A percentile compares a stretch with the other conserved stretches of the same genome.
phyloP scores from a whole-genome alignment of 2,113 vertebrate genomes.

The Odocoileus virginianus region DNA sequence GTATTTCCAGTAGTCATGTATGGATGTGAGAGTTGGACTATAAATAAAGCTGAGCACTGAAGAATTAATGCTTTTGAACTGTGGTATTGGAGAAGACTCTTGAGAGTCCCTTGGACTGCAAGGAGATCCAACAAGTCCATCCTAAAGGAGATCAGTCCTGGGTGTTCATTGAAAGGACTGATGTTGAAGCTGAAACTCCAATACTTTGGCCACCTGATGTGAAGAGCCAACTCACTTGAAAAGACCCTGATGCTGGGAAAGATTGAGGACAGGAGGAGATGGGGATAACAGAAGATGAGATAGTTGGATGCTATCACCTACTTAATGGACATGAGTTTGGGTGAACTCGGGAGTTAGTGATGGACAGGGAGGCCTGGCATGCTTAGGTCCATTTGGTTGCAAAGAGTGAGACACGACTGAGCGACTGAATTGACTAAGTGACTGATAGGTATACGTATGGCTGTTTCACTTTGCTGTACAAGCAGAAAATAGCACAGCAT shows the following conservation, averaged over 20 bases:
- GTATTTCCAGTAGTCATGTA: no score
- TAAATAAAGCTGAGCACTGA: neutral
- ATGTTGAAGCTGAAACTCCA: neutral
- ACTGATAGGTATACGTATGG: neutral
- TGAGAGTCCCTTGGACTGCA: neutral
- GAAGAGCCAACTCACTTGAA: neutral
- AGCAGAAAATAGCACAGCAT: neutral
- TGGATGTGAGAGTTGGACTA: no score
- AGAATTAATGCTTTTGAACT: neutral
- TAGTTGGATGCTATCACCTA: fast-evolving
- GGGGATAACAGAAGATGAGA: neutral
- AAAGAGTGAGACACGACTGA: neutral
- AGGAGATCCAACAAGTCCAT: no score
- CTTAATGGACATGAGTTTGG: neutral
- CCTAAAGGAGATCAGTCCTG: no score
- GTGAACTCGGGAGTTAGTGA: fast-evolving
- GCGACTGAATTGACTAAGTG: neutral
- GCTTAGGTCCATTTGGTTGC: neutral
- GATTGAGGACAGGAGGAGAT: neutral
- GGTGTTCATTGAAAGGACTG: neutral
- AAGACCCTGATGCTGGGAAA: neutral
- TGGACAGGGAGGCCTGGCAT: neutral
- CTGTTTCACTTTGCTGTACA: neutral
- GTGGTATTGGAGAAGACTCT: neutral
- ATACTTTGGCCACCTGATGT: neutral